These are phyloP conservation scores for Podarcis raffonei DNA, from an alignment of 2,113 vertebrate species.

Conservation along the genomic window DNA sequence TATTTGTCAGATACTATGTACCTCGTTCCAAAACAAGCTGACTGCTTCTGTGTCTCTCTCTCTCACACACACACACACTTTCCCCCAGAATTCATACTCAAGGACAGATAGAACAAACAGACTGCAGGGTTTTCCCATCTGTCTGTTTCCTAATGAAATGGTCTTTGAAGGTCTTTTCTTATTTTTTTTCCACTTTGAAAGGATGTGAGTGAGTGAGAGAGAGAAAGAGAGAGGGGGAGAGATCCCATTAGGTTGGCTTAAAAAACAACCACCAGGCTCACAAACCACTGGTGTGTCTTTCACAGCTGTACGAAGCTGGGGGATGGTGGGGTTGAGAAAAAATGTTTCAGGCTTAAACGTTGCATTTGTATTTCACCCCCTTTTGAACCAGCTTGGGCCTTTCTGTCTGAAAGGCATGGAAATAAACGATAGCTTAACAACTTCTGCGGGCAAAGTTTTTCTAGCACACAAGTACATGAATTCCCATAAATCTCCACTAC, in stretches of 20 bases:
- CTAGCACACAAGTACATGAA: neutral
- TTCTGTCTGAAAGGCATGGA: neutral
- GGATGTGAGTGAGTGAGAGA: neutral
- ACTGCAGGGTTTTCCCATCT: slow-evolving; percentile 44
- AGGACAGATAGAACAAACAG: slow-evolving; percentile 51
- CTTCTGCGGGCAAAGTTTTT: neutral
- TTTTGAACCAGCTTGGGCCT: neutral
- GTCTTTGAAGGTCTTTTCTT: slow-evolving; percentile 40
- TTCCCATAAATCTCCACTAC: neutral
- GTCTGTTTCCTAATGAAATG: slow-evolving; percentile 50
- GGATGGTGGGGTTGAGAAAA: neutral
- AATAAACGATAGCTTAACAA: neutral
- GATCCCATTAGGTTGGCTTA: neutral
- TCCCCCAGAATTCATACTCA: slow-evolving; percentile 14
- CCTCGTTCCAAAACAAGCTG: slow-evolving; percentile 25
- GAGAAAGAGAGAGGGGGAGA: too few relatives aligned
- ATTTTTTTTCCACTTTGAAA: neutral
- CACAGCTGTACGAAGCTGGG: neutral
- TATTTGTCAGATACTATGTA: neutral
- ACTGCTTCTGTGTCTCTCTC: neutral
- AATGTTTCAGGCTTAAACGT: neutral
- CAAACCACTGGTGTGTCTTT: neutral
- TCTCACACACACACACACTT: neutral
- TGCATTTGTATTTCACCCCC: neutral
- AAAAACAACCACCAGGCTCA: neutral